Percentiles rank a stretch among this genome's conserved stretches.
phyloP scores from a whole-genome alignment of 2,888 invertebrate genomes.

The Amphipoea lucens region DNA sequence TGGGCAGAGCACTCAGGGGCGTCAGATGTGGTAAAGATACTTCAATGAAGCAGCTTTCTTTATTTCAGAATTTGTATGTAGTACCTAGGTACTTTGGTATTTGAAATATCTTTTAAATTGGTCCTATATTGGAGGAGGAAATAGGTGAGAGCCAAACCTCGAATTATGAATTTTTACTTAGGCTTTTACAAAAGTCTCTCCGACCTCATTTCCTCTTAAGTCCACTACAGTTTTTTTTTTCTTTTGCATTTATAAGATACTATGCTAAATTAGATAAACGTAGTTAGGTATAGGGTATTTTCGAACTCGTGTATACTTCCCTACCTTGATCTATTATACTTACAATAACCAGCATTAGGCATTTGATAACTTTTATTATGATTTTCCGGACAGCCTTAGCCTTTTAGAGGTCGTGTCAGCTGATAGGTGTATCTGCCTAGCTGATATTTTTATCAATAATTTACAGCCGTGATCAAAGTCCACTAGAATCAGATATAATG shows the following conservation, averaged over 20 bases:
- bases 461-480: conserved; percentile 12
- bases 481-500: neutral
- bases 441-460: neutral
- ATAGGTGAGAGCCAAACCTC: no score
- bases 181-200: no score
- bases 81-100: neutral
- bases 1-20: neutral
- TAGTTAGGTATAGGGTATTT: neutral
- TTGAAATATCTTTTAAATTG: no score
- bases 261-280: neutral
- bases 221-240: no score
- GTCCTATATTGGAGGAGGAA: no score
- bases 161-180: no score
- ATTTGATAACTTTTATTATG: conserved; percentile 26
- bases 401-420: neutral
- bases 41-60: neutral
- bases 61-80: neutral
- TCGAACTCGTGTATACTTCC: neutral
- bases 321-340: conserved; percentile 2
- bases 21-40: neutral
- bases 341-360: conserved; percentile 10
- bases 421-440: conserved; percentile 2
- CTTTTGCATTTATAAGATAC: no score
- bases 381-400: conserved; percentile 11
- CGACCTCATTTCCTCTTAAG: no score